Conservation (phyloP, 2,113 vertebrate species). For the Calidris pygmaea region DNA sequence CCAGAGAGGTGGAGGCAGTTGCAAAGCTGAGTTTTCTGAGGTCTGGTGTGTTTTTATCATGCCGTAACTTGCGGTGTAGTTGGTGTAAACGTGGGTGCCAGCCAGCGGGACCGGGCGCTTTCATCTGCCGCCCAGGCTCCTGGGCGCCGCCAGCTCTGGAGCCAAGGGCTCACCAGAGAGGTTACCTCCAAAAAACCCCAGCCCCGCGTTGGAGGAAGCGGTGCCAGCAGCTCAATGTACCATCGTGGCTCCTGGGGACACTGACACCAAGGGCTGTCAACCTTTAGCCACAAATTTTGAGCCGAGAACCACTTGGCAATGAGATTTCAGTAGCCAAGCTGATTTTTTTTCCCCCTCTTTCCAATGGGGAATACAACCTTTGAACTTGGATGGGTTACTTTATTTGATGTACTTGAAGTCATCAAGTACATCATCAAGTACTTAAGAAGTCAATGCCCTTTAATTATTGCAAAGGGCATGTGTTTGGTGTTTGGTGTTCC, state of each 20-base stretch:
- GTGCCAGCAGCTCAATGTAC: background rate
- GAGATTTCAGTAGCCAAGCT: background rate
- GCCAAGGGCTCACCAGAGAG: background rate
- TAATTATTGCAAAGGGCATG: background rate
- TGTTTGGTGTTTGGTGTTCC: background rate
- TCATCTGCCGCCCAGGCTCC: background rate
- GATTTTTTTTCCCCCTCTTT: background rate
- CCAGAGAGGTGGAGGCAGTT: background rate
- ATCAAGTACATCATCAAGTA: too few species aligned
- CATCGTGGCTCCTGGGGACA: background rate
- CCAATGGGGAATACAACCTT: background rate
- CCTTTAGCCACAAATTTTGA: background rate
- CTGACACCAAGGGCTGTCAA: fast-evolving
- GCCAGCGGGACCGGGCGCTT: background rate
- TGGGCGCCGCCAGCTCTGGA: fast-evolving
- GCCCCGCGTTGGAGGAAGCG: fast-evolving
- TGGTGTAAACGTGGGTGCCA: background rate
- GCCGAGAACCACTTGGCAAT: fast-evolving
- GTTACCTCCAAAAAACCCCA: background rate
- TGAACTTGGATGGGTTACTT: background rate
- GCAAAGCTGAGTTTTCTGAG: background rate
- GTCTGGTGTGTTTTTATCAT: background rate
- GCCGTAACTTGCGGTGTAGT: fast-evolving
- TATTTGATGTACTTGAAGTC: fast-evolving
- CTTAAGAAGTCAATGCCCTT: background rate